Evolutionary conservation across 1,140 invertebrate genomes (phyloP), one percentile per base, ranked within the genome.

Genomic region (Cydia fagiglandana): DNA sequence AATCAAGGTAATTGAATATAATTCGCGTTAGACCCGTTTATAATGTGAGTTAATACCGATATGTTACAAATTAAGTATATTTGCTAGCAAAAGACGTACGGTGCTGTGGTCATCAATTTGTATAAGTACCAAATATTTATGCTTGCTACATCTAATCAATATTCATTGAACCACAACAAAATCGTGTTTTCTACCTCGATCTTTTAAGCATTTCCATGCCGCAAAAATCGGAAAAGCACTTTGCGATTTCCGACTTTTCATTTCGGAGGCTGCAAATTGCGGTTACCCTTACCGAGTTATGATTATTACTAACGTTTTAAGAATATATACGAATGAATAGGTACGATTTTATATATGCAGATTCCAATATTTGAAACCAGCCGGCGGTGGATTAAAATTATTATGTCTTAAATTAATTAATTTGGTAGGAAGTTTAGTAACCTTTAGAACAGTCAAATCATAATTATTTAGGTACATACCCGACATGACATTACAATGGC

Each of bases 211-310:
- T 61, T 12, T 61, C 9, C 6, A 24, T 10, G 56, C 38, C 5
- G 34, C 66, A 41, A 70, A 70, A 70, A 70, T 70, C 34, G 17
- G 64, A 45, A 68, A 53, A 68, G 24, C 64, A 34, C 64, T 38
- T 68, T 15, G 64, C 64, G 64, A 34, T 68, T 38, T 68, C 64
- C 28, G 15, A 41, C 38, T 70, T 70, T 70, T 70, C 38, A 70
- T 38, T 70, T 38, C 34, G 30, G 34, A 41, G 38, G 30, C 66
- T 28, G 34, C 38, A 70, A 41, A 70, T 70, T 70, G 66, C 30
- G 9, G 64, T 3, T 38, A 38, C 2, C 64, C 10, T 20, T 68
- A 9, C 66, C 15, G 12, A 17, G 38, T 41, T 15, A 70, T 28
- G 38, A 41, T 34, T 68, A 38, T 30, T 28, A 68, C 24, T 68